Evolutionary conservation across 2,113 vertebrate genomes (phyloP).

Genomic region (Sarotherodon lohbergeri): DNA sequence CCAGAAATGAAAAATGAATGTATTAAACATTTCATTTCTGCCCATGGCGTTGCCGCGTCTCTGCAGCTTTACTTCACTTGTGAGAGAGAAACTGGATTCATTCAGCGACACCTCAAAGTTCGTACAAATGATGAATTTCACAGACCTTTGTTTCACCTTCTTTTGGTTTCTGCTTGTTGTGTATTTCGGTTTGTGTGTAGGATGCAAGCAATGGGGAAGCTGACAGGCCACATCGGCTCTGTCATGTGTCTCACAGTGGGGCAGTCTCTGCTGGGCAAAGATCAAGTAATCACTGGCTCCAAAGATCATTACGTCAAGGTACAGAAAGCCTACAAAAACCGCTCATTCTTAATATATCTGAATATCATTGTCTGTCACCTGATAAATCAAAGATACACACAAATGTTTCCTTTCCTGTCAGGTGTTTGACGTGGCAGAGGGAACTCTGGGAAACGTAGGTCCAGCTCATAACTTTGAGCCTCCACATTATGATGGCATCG

Average conservation of each 20-base stretch:
- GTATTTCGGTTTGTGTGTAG: slow-evolving; percentile 55
- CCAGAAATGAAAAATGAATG: slow-evolving; percentile 40
- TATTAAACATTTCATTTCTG: slow-evolving; percentile 15
- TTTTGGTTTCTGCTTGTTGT: neutral
- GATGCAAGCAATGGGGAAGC: slow-evolving; percentile 87
- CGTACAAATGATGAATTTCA: slow-evolving; percentile 1
- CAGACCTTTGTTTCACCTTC: slow-evolving; percentile 2
- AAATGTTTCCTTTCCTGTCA: slow-evolving; percentile 29
- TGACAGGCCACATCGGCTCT: slow-evolving; percentile 90
- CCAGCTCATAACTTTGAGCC: slow-evolving; percentile 97
- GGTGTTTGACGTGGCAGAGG: slow-evolving; percentile 89
- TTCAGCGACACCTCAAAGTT: slow-evolving; percentile 9
- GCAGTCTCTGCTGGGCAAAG: slow-evolving; percentile 82
- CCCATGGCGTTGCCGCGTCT: slow-evolving; percentile 12
- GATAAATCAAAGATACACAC: neutral
- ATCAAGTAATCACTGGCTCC: slow-evolving; percentile 94
- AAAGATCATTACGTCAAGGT: slow-evolving; percentile 99
- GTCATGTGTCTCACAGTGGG: slow-evolving; percentile 95
- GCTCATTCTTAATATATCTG: neutral
- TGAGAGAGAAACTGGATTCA: slow-evolving; percentile 11
- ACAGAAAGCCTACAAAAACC: neutral
- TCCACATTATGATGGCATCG: slow-evolving; percentile 94
- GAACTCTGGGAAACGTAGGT: slow-evolving; percentile 80
- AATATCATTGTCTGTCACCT: neutral
- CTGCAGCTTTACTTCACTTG: slow-evolving; percentile 7